These are phyloP conservation scores for Anarrhichthys ocellatus DNA, from an alignment of 2,113 vertebrate genomes.

Conservation along the genomic window DNA sequence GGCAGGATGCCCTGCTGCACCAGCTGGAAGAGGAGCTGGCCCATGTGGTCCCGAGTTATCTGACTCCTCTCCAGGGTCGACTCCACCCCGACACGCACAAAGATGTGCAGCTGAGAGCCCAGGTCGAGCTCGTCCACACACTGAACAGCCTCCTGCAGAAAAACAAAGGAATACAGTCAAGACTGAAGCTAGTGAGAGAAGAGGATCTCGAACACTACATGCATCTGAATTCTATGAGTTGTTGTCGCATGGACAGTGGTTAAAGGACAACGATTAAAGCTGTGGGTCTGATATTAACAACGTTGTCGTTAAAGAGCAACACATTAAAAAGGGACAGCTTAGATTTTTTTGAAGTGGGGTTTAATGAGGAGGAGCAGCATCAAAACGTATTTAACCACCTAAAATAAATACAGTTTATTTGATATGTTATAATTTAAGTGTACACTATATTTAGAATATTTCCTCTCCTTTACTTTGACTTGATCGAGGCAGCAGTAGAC, in stretches of 20 bases:
- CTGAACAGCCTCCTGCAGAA: slow-evolving; percentile 91
- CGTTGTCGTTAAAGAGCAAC: background rate
- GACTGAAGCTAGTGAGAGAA: too few species aligned
- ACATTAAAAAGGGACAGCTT: background rate
- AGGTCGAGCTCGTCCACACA: slow-evolving; percentile 92
- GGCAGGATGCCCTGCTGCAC: slow-evolving; percentile 89
- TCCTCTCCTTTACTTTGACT: background rate
- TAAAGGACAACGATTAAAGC: background rate
- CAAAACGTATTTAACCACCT: too few species aligned
- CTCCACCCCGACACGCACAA: slow-evolving; percentile 93
- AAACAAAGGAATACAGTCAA: background rate
- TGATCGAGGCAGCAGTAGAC: background rate
- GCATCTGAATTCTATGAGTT: background rate
- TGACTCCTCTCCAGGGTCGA: slow-evolving; percentile 96
- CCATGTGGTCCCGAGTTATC: slow-evolving; percentile 96
- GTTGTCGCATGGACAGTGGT: background rate
- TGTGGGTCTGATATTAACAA: background rate
- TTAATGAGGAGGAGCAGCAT: too few species aligned
- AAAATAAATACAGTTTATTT: too few species aligned
- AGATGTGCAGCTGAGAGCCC: slow-evolving; percentile 86
- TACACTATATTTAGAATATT: background rate
- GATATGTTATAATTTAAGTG: too few species aligned
- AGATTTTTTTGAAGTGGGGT: background rate
- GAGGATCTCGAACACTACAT: background rate
- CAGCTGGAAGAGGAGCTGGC: slow-evolving; percentile 92